Conservation (phyloP, 2,113 vertebrate species). For the Tringa solitaria region DNA sequence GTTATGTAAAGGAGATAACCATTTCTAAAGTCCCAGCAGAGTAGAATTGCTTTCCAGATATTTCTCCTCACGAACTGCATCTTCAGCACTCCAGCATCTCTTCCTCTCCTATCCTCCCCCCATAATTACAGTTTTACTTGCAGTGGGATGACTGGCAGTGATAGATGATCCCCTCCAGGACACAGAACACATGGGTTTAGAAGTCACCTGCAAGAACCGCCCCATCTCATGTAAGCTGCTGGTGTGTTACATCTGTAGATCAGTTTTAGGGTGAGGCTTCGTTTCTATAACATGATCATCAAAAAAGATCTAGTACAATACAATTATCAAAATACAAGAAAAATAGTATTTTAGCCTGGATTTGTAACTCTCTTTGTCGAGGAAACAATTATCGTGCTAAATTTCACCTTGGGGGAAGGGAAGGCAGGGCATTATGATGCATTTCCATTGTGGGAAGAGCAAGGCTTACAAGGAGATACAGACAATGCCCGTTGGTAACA, state of each 20-base stretch:
- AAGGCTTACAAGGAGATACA: neutral
- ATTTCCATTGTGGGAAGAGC: neutral
- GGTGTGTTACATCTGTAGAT: neutral
- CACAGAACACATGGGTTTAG: rapidly evolving
- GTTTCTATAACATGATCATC: neutral
- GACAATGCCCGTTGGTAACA: neutral
- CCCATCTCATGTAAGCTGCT: rapidly evolving
- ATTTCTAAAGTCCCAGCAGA: neutral
- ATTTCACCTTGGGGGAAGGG: neutral
- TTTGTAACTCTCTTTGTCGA: neutral
- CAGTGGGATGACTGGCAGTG: neutral
- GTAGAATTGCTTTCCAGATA: neutral
- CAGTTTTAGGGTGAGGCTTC: neutral
- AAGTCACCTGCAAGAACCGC: neutral
- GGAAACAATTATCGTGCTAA: neutral
- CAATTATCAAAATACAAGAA: neutral
- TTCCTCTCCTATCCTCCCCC: no score
- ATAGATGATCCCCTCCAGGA: rapidly evolving
- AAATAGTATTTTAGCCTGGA: neutral
- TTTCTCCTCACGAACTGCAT: neutral
- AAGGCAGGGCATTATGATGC: neutral
- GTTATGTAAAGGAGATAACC: neutral
- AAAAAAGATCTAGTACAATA: neutral
- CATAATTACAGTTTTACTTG: rapidly evolving
- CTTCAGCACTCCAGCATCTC: neutral